Conservation (phyloP, 2,888 invertebrate genomes). For the Caenorhabditis afra region DNA sequence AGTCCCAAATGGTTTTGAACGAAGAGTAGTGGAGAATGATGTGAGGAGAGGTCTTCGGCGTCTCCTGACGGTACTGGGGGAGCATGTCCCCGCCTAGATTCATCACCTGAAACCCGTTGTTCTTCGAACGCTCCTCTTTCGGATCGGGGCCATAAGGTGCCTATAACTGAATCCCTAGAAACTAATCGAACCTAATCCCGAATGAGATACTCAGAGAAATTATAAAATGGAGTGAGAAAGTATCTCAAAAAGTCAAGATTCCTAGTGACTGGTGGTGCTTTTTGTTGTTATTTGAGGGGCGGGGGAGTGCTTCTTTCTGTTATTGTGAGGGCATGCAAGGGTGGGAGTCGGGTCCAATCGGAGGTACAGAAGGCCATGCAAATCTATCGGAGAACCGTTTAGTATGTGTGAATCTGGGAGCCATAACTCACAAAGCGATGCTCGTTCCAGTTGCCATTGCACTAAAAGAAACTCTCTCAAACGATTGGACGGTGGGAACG, state of each 20-base stretch:
- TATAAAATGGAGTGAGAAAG: not conserved
- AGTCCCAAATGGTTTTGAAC: constrained; percentile 97
- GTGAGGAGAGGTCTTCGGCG: constrained; percentile 99
- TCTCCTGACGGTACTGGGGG: constrained; percentile 98
- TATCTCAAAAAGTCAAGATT: constrained; percentile 3
- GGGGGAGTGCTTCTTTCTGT: constrained; percentile 59
- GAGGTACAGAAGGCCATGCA: not conserved
- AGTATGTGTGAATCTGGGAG: not conserved
- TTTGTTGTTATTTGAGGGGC: not conserved
- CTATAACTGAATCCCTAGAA: constrained; percentile 3
- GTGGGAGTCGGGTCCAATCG: constrained; percentile 5
- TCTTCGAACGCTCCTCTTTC: not conserved
- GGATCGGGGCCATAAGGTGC: constrained; percentile 12
- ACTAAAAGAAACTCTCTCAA: constrained; percentile 43
- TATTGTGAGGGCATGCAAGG: constrained; percentile 28
- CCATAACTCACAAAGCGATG: constrained; percentile 59
- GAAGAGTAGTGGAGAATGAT: constrained; percentile 99
- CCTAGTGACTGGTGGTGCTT: constrained; percentile 38
- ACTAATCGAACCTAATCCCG: constrained; percentile 1
- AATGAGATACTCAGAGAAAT: not conserved
- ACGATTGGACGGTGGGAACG: constrained; percentile 1
- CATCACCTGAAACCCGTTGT: constrained; percentile 84
- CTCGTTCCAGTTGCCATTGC: constrained; percentile 61
- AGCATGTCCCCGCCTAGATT: constrained; percentile 97
- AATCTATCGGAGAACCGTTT: constrained; percentile 9